Evolutionary conservation across 2,797 vertebrate species (phyloP), one percentile per base, ranked within the genome.

Genomic region (Echeneis naucrates): DNA sequence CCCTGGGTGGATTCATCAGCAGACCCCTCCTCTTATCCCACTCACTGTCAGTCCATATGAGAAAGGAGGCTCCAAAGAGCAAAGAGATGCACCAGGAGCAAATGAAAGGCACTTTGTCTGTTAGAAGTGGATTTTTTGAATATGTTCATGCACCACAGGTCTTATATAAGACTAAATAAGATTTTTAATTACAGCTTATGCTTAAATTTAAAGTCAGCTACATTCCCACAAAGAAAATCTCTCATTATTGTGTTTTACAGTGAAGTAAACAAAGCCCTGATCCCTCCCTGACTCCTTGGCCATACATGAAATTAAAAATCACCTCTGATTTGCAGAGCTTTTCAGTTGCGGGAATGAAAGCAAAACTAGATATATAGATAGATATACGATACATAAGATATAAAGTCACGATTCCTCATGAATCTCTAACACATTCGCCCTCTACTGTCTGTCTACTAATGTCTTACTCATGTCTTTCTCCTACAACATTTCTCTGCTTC

Each of bases 101-200:
- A 86, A 86, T 64, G 44, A 70, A 86, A 78, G 61, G 63, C 16
- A 40, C 60, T 30, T 17, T 62, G 35, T 11, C 12, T 54, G 72
- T 71, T 68, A 64, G 58, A 80, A 32, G 67, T 60, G 30, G 54
- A 58, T 53, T 53, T 73, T 69, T 64, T 42, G 16, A 42, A 42
- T 71, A 37, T 53, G 68, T 68, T 58, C n/a, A 21, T 48, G 47
- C 75, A 72, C 38, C n/a, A 45, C 50, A 77, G 66, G 68, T 62
- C 52, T 72, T 61, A 70, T 2, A 21, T 68, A 72, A 76, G 68
- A 75, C 66, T 62, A 78, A 77, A 88, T 77, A 81, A 27, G 44
- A 23, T 17, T n/a, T 5, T 45, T n/a, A n/a, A n/a, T n/a, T n/a
- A n/a, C n/a, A n/a, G n/a, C n/a, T n/a, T n/a, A n/a, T n/a, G n/a